These are phyloP conservation scores for Eupithecia subumbrata DNA, from an alignment of 2,888 invertebrate genomes.

Conservation along the genomic window DNA sequence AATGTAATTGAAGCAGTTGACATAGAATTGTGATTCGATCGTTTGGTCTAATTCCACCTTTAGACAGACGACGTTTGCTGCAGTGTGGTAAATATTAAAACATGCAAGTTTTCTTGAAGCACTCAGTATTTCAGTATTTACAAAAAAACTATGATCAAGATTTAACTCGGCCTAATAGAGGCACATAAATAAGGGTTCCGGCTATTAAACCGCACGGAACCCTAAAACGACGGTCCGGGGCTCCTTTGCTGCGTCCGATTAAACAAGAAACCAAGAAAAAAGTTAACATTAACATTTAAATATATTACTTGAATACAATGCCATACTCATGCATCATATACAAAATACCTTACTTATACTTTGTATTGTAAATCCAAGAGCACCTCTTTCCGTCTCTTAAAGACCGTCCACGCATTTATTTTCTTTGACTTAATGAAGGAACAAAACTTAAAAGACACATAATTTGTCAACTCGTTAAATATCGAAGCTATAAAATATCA, in stretches of 20 bases:
- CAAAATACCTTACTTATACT: background rate
- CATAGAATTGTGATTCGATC: too few relatives aligned
- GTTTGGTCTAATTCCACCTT: background rate
- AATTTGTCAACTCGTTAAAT: too few relatives aligned
- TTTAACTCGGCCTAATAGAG: background rate
- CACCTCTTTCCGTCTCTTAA: background rate
- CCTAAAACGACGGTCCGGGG: background rate
- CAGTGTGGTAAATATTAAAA: background rate
- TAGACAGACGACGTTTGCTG: background rate
- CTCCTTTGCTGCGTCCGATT: constrained; percentile 1
- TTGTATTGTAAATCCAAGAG: background rate
- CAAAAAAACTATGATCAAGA: background rate
- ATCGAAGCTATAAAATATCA: too few relatives aligned
- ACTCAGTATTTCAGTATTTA: background rate
- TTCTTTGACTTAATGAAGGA: too few relatives aligned
- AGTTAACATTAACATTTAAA: background rate
- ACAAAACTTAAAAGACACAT: too few relatives aligned
- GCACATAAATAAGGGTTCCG: background rate
- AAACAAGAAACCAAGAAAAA: constrained; percentile 4
- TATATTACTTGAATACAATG: background rate
- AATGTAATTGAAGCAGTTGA: too few relatives aligned
- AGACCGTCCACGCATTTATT: too few relatives aligned
- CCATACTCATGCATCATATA: background rate
- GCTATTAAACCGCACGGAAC: background rate
- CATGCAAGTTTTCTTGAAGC: constrained; percentile 3